Evolutionary conservation across 2,797 vertebrate genomes (phyloP).

Genomic region (Hydrolagus colliei): DNA sequence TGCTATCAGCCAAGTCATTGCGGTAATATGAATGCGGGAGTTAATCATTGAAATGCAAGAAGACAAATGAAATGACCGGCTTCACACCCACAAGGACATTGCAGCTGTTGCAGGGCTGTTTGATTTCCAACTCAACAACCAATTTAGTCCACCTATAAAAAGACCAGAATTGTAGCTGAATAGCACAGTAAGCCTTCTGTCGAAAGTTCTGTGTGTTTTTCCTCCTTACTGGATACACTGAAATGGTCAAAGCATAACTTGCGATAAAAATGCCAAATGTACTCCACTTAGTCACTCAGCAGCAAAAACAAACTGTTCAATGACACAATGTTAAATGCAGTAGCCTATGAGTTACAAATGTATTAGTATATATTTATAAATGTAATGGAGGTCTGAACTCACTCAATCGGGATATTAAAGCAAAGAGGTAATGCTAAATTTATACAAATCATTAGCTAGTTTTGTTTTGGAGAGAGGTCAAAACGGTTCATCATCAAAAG

Average conservation of each 20-base stretch:
- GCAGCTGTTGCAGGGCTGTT: background rate
- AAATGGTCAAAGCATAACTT: background rate
- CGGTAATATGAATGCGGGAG: constrained; percentile 18
- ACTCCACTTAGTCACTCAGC: background rate
- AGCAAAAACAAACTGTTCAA: background rate
- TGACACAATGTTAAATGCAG: background rate
- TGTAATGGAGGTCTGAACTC: background rate
- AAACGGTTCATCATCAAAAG: no score
- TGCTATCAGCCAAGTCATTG: constrained; percentile 7
- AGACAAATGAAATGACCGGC: constrained; percentile 10
- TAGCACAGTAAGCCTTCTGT: background rate
- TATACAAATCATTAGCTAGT: no score
- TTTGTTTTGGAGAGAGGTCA: background rate
- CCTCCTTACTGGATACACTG: no score
- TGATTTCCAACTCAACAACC: background rate
- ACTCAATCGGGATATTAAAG: no score
- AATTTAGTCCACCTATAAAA: constrained; percentile 14
- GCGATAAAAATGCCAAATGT: background rate
- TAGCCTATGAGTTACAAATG: background rate
- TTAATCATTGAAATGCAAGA: constrained; percentile 20
- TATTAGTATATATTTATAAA: background rate
- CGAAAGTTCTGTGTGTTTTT: background rate
- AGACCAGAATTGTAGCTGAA: constrained; percentile 3
- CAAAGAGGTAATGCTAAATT: no score
- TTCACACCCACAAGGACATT: constrained; percentile 3